phyloP scores from a whole-genome alignment of 2,113 vertebrate species.

The Anoplopoma fimbria region DNA sequence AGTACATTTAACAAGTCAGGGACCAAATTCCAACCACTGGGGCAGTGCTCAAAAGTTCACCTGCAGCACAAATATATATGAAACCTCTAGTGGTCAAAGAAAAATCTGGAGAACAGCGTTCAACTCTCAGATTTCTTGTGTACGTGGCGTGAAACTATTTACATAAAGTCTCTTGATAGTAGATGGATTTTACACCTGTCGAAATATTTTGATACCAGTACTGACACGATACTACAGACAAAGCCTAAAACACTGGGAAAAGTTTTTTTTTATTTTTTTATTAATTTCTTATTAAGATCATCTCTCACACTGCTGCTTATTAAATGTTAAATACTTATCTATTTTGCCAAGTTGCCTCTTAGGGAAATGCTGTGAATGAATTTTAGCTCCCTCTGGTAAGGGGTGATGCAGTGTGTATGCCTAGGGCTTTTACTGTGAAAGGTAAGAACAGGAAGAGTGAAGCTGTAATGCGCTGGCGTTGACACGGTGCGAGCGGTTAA shows the following conservation, averaged over 20 bases:
- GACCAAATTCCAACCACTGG: conserved; percentile 48
- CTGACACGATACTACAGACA: not conserved
- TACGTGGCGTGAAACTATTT: not conserved
- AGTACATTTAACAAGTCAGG: conserved; percentile 70
- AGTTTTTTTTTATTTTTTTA: not conserved
- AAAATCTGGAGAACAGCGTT: not conserved
- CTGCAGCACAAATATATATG: conserved; percentile 14
- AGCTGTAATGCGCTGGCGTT: not conserved
- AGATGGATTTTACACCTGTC: not conserved
- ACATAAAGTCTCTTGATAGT: not conserved
- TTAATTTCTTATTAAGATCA: not conserved
- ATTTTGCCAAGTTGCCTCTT: not conserved
- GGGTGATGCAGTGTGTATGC: not conserved
- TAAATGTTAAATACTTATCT: not conserved
- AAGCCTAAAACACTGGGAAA: too few relatives aligned
- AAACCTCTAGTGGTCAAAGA: not conserved
- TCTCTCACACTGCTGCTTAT: not conserved
- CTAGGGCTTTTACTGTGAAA: not conserved
- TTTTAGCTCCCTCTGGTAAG: not conserved
- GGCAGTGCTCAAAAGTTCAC: conserved; percentile 25
- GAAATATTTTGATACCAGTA: not conserved
- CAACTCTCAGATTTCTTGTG: not conserved
- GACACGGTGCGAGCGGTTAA: too few relatives aligned
- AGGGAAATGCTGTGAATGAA: not conserved
- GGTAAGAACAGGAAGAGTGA: not conserved